A percentile compares a stretch with the other conserved stretches of the same genome.
Conservation (phyloP, 2,888 invertebrate species). For the Athalia circularis region DNA sequence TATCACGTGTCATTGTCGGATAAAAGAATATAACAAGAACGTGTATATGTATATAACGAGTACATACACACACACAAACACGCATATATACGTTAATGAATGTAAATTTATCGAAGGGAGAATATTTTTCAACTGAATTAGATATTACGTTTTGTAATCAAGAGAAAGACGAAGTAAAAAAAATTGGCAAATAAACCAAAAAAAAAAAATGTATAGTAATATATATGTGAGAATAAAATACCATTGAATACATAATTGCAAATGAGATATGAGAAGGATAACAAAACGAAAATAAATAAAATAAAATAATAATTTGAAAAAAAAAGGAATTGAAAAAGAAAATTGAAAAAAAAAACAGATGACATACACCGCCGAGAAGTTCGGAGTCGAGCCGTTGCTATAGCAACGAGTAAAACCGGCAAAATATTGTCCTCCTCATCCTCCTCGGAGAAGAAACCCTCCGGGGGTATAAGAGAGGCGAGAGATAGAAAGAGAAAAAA, state of each 20-base stretch:
- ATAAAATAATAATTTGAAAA: conserved; percentile 3
- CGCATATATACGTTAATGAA: too few species aligned
- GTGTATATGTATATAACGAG: too few species aligned
- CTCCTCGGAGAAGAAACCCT: conserved; percentile 27
- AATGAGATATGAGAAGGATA: not conserved
- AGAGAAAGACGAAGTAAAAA: conserved; percentile 45
- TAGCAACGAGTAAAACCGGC: conserved; percentile 67
- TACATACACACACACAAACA: too few species aligned
- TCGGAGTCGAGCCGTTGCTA: conserved; percentile 64
- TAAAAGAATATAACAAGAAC: not conserved
- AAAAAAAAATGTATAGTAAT: conserved; percentile 49
- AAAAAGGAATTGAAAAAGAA: conserved; percentile 44
- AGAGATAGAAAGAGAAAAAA: conserved; percentile 48
- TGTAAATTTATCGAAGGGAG: too few species aligned
- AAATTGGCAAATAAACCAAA: conserved; percentile 13
- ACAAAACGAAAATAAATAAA: not conserved
- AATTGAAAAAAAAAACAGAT: conserved; percentile 36
- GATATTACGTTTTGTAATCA: not conserved
- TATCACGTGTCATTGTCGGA: not conserved
- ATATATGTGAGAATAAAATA: conserved; percentile 18
- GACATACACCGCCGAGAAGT: conserved; percentile 49
- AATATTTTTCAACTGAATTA: not conserved
- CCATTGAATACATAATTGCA: not conserved
- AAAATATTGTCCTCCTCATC: conserved; percentile 64
- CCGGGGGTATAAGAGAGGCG: conserved; percentile 47